A percentile compares a stretch with the other conserved stretches of the same genome.
phyloP scores from a whole-genome alignment of 2,888 invertebrate species.

The Steinernema carpocapsae region DNA sequence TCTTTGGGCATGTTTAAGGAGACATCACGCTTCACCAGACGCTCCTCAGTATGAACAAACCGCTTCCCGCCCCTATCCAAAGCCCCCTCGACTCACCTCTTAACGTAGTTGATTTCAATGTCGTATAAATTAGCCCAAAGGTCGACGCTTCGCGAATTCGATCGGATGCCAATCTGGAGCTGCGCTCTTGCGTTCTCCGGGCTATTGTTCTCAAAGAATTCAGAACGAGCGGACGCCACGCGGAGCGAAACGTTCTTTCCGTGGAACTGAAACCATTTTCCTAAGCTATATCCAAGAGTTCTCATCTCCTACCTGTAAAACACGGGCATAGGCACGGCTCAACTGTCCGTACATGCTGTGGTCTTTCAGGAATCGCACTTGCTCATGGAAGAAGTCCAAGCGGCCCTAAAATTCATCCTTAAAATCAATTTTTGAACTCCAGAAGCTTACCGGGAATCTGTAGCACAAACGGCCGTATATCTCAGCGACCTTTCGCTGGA shows the following conservation, averaged over 20 bases:
- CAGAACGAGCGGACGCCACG: constrained; percentile 82
- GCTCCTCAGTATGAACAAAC: background rate
- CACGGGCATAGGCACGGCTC: constrained; percentile 70
- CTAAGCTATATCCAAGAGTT: constrained; percentile 30
- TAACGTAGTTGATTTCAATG: constrained; percentile 48
- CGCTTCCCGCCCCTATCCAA: no score
- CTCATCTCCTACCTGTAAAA: constrained; percentile 72
- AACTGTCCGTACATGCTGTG: constrained; percentile 68
- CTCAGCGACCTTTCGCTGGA: constrained; percentile 78
- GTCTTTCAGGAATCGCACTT: constrained; percentile 77
- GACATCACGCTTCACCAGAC: background rate
- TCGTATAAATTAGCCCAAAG: constrained; percentile 48
- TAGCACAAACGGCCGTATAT: constrained; percentile 78
- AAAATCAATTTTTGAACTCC: constrained; percentile 1
- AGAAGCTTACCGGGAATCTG: constrained; percentile 75
- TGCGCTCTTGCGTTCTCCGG: constrained; percentile 78
- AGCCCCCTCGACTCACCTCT: constrained; percentile 38
- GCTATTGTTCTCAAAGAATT: constrained; percentile 77
- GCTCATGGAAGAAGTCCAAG: constrained; percentile 78
- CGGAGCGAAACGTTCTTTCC: constrained; percentile 78
- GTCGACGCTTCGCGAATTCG: constrained; percentile 43
- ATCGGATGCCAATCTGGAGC: constrained; percentile 79
- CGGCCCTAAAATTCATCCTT: background rate
- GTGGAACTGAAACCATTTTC: constrained; percentile 72
- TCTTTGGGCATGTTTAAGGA: background rate